phyloP scores from a whole-genome alignment of 1,140 invertebrate genomes.

The Cydia strobilella region DNA sequence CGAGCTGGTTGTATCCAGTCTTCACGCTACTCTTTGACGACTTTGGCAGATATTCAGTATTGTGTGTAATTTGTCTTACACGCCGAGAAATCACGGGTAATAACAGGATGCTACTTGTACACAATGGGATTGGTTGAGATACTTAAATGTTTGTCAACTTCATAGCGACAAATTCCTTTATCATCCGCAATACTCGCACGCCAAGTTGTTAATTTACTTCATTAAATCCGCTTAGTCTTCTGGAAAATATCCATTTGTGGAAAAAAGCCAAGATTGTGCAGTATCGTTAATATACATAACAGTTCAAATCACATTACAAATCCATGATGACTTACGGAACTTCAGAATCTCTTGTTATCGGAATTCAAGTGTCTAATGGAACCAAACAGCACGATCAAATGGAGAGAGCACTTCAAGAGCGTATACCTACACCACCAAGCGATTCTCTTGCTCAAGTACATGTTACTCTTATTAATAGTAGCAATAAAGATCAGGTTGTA shows the following conservation, averaged over 20 bases:
- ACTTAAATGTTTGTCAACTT: neutral
- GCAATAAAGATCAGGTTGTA: neutral
- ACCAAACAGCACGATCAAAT: neutral
- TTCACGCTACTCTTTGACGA: too few relatives aligned
- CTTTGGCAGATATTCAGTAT: too few relatives aligned
- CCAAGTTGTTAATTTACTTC: neutral
- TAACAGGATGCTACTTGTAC: neutral
- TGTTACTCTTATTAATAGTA: neutral
- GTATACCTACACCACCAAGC: neutral
- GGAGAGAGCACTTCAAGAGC: neutral
- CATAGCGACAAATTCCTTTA: slow-evolving; percentile 10
- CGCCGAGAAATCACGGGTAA: too few relatives aligned
- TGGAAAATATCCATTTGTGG: neutral
- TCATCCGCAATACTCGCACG: slow-evolving; percentile 6
- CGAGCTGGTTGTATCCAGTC: too few relatives aligned
- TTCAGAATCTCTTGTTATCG: neutral
- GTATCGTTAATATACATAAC: neutral
- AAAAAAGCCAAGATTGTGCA: neutral
- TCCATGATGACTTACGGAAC: neutral
- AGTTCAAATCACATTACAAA: neutral
- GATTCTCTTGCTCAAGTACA: neutral
- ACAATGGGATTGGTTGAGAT: neutral
- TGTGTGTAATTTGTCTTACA: too few relatives aligned
- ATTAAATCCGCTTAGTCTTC: neutral
- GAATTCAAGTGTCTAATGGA: neutral